Base-by-base conservation (phyloP, 1,140 invertebrate species). In the Pectinophora gossypiella region DNA sequence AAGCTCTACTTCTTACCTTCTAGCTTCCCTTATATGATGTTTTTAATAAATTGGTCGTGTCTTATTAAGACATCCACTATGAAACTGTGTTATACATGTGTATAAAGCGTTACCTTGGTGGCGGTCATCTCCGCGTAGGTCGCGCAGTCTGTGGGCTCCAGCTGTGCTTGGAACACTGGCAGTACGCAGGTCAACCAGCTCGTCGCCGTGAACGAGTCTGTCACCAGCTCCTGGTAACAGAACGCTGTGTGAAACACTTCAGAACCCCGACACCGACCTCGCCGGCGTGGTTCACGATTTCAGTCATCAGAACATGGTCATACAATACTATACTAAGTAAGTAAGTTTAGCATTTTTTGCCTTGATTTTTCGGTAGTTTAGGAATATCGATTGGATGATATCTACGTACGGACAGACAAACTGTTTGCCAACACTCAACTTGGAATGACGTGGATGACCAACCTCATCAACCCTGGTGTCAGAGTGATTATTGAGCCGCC, bases 131-230 rank as follows among this genome's bases (percentile, higher is more conserved):
- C 64, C 0, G 72, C 76, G 38, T 63, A 61, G 0, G 64, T 66
- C 3, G 54, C 49, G 7, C 45, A 15, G 18, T 21, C 22, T 15
- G 54, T 21, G 5, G 65, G 64, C 12, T 60, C 20, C 1, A 66
- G 42, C 5, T 40, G 44, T 0, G 74, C 72, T 1, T 62, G 32
- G 61, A 86, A 83, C 36, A 76, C 72, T 0, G 72, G 72, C 48
- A 74, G 48, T 0, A 79, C 60, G 54, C 83, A 78, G 20, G 52
- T 19, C 51, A 86, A 40, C 85, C 85, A 87, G 23, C 59, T 64
- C 38, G 63, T 50, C 12, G 85, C 85, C 1, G 54, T 73, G 59
- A 88, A 86, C 35, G 64, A 54, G 7, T 55, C 9, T 0, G 50
- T 67, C 20, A 76, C 61, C 44, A 63, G 42, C 16, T 71, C 59